A percentile compares a stretch with the other conserved stretches of the same genome.
Evolutionary conservation across 1,140 invertebrate species (phyloP).

Genomic region (Drosophila jambulina): DNA sequence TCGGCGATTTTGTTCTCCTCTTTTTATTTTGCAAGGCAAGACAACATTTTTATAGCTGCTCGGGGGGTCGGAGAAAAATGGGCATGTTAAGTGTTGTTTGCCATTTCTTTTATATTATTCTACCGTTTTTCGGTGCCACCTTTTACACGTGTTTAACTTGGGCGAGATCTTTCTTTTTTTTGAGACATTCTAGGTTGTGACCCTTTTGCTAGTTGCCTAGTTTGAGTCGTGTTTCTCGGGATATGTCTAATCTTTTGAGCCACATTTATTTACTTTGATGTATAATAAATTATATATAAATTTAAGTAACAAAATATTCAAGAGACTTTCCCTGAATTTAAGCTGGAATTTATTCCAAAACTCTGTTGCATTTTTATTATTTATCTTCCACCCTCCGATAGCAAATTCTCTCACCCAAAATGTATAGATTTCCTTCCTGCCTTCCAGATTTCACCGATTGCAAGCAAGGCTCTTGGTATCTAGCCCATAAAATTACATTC

Average conservation of each 20-base stretch:
- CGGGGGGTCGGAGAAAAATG: constrained; percentile 34
- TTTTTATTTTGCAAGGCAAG: constrained; percentile 4
- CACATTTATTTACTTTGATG: no score
- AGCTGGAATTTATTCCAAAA: not conserved
- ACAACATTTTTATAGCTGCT: constrained; percentile 41
- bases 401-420: constrained; percentile 8
- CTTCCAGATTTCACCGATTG: constrained; percentile 16
- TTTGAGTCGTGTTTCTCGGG: not conserved
- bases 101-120: constrained; percentile 13
- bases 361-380: constrained; percentile 19
- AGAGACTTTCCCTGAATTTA: not conserved
- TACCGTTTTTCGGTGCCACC: constrained; percentile 2
- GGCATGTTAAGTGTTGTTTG: constrained; percentile 36
- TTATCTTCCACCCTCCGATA: constrained; percentile 2
- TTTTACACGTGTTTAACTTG: constrained; percentile 19
- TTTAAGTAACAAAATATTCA: not conserved
- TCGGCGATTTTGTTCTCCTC: not conserved
- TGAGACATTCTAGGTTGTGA: not conserved
- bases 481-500: constrained; percentile 27
- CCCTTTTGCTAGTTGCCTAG: constrained; percentile 6
- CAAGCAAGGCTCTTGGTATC: not conserved
- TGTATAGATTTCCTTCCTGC: not conserved
- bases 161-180: constrained; percentile 1
- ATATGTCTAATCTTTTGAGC: not conserved
- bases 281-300: no score